Conservation (phyloP, 2,113 vertebrate genomes). For the Geothlypis trichas region DNA sequence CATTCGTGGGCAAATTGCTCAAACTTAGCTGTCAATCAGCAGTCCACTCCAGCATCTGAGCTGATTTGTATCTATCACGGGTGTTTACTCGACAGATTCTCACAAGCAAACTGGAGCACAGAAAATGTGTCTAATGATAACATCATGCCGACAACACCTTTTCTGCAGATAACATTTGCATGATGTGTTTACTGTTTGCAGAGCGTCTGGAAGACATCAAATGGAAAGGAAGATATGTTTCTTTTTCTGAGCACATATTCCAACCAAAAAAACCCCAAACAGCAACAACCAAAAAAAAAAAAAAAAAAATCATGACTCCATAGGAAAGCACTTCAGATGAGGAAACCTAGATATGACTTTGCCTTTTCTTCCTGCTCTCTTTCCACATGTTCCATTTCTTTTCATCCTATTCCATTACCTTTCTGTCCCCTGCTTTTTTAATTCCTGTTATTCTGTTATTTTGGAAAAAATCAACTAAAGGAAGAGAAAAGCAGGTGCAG, state of each 20-base stretch:
- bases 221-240: not conserved
- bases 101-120: not conserved
- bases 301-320: not conserved
- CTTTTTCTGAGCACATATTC: not conserved
- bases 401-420: not conserved
- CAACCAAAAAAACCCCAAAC: not conserved
- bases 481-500: not conserved
- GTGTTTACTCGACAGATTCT: not conserved
- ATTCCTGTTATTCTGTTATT: not conserved
- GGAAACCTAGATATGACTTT: not conserved
- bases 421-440: not conserved
- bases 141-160: not conserved
- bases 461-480: not conserved
- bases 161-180: constrained; percentile 28
- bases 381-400: not conserved
- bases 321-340: not conserved
- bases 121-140: not conserved
- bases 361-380: not conserved
- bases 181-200: constrained; percentile 15
- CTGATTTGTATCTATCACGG: not conserved
- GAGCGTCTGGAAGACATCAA: not conserved
- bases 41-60: not conserved
- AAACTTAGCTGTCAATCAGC: not conserved
- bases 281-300: not conserved
- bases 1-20: not conserved